Evolutionary conservation across 2,888 invertebrate genomes (phyloP), one percentile per base, ranked within the genome.

Genomic region (Conus canariensis): DNA sequence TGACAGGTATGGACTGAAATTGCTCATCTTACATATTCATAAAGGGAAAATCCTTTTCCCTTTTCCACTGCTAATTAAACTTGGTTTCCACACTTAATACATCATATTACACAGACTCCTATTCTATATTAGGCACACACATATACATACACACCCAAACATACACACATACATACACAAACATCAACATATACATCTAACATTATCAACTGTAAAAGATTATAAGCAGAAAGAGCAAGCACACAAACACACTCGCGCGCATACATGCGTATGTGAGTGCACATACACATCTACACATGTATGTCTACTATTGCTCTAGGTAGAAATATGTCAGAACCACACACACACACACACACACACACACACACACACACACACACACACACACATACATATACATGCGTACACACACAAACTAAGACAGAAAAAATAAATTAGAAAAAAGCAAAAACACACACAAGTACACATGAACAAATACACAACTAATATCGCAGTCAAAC

Each of bases 311-410:
- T 45, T 45, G 45, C 45, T 45, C 3, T 45, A 45, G 45, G 45
- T 45, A 45, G 45, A 45, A 45, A 45, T 45, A 45, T 45, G 45
- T 45, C 1, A 45, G 45, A 4, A 45, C 45, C 77, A 77, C 77
- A 77, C 30, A 77, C 77, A 77, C 77, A 77, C 77, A 77, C 77
- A 77, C 77, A 77, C 14, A 30, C 77, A 25, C 30, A 16, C 77
- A 77, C 30, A 30, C 77, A 77, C 30, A 30, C 30, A 77, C 30
- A 30, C 45, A 83, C 82, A 83, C 45, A 83, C 82, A 83, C 58
- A 83, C 58, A 56, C 82, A 83, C 16, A 83, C 22, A 56, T 19
- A 56, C 77, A 25, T 30, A 77, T 22, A 22, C 22, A 16, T 70
- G 70, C 4, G 19, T 22, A 30, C 30, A 77, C 77, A 77, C 77